Conservation (phyloP, 2,797 vertebrate species). For the Sebastes minor region DNA sequence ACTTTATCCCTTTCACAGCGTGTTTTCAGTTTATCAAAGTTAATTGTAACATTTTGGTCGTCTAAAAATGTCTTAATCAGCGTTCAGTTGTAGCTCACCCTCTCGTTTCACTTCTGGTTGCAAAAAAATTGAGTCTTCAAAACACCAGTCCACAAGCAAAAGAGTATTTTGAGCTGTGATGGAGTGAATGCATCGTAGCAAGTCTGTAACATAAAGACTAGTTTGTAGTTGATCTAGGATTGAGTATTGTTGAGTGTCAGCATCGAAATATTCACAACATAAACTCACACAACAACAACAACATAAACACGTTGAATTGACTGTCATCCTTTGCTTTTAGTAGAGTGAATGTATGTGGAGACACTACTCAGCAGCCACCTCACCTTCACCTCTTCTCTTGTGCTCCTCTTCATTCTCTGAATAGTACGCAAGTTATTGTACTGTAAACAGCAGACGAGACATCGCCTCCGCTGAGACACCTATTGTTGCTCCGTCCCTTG, state of each 20-base stretch:
- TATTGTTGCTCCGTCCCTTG: not conserved
- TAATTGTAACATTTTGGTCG: not conserved
- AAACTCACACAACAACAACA: not conserved
- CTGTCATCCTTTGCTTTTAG: not conserved
- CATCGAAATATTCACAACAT: not conserved
- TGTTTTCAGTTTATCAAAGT: not conserved
- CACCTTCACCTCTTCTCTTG: not conserved
- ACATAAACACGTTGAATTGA: not conserved
- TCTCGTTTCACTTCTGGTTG: no score
- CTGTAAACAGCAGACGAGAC: slow-evolving; percentile 1
- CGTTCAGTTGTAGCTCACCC: no score
- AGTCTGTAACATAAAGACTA: not conserved
- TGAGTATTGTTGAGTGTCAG: not conserved
- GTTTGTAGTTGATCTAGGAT: not conserved
- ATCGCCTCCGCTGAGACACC: not conserved
- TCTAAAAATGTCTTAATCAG: no score
- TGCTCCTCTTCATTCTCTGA: not conserved
- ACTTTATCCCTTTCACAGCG: not conserved
- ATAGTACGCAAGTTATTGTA: not conserved
- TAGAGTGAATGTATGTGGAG: not conserved
- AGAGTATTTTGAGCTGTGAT: not conserved
- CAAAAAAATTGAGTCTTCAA: not conserved
- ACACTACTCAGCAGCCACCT: no score
- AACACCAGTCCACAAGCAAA: not conserved
- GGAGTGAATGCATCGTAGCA: not conserved